These are phyloP conservation scores for Meandrusa payeni DNA, from an alignment of 2,888 invertebrate genomes.

Conservation along the genomic window DNA sequence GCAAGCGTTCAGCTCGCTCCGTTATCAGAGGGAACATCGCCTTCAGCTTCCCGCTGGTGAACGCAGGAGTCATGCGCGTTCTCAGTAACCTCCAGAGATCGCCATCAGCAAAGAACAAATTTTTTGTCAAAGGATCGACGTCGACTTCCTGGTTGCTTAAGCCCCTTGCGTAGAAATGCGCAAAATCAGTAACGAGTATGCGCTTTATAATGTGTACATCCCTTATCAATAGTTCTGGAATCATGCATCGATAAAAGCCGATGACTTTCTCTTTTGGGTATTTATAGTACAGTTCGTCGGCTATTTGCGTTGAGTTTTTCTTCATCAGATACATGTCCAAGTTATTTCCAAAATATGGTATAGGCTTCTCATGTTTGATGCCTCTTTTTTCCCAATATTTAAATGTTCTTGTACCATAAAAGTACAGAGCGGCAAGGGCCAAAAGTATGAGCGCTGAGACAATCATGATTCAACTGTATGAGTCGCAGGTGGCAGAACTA, in stretches of 20 bases:
- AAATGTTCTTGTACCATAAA: constrained; percentile 46
- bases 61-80: constrained; percentile 55
- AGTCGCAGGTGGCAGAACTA: too few relatives aligned
- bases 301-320: constrained; percentile 40
- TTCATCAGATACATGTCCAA: constrained; percentile 39
- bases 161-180: constrained; percentile 49
- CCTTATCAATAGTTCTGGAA: constrained; percentile 50
- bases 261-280: constrained; percentile 56
- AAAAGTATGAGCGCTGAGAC: background rate
- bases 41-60: constrained; percentile 56
- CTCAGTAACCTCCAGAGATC: constrained; percentile 57
- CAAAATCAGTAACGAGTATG: constrained; percentile 50
- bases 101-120: constrained; percentile 53
- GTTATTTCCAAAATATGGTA: constrained; percentile 52
- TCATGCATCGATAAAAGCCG: constrained; percentile 48
- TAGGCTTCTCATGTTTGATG: constrained; percentile 47
- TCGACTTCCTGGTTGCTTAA: constrained; percentile 37
- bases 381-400: constrained; percentile 52
- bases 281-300: constrained; percentile 46
- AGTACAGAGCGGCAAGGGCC: constrained; percentile 34
- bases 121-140: constrained; percentile 44
- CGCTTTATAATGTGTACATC: constrained; percentile 49
- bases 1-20: constrained; percentile 51
- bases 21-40: constrained; percentile 61
- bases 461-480: background rate